Base-by-base conservation (phyloP, 2,888 invertebrate species). In the Melanotus villosus region DNA sequence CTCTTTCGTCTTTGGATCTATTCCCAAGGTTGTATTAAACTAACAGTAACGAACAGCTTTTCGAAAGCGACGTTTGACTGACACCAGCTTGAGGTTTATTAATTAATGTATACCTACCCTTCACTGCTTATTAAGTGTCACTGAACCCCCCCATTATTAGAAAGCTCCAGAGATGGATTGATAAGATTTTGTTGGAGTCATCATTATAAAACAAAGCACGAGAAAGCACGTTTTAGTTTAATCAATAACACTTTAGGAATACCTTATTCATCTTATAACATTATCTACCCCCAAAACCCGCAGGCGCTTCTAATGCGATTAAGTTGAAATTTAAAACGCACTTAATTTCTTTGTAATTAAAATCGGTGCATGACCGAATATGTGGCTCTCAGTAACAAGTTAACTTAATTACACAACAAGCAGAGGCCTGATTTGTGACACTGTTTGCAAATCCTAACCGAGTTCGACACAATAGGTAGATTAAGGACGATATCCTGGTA, bases 71-170 rank as follows among this genome's bases (percentile, higher is more conserved):
- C 65, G 26, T 58, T 41, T 65, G 65, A 65, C 47, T 65, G 65
- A 65, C 65, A 21, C 38, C 23, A 38, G 58, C 57, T 65, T 57
- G 50, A 50, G 65, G 57, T 65, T 58, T 65, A 65, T 65, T 65
- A 65, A 65, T 65, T 65, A 65, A 65, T 58, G 65, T 41, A 30
- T 36, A 64, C 64, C 54, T 64, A 52, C 36, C 63, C 63, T 50
- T 60, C 50, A 41, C 52, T 54, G 32, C 52, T 52, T 64, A 64
- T 64, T 64, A 64, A 64, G 64, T 54, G 64, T 41, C 64, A 56
- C 54, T 26, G 38, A 64, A 64, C 64, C 54, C 64, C 54, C 54
- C 54, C 64, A 21, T 60, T 60, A 34, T 26, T 47, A 34, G 26
- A n/a, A 21, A 21, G 34, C 54, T 41, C 30, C 38, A 34, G 52